Conservation (phyloP, 2,113 vertebrate genomes). For the Cyanoliseus patagonus region DNA sequence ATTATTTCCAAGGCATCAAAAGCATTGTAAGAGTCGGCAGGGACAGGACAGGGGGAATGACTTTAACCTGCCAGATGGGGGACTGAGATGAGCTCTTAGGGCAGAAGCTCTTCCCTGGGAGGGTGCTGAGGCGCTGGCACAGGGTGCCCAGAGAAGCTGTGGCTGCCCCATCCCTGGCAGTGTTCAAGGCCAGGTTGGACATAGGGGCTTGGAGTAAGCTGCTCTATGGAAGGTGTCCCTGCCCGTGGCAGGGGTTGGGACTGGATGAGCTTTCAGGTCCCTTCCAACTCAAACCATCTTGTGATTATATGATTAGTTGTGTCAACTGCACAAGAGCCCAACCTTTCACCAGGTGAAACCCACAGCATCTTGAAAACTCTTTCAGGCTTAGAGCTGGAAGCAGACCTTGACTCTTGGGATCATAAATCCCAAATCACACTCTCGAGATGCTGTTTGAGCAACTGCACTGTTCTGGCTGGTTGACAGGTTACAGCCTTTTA, state of each 20-base stretch:
- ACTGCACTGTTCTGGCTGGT: background rate
- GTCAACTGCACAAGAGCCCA: background rate
- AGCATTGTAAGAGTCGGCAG: background rate
- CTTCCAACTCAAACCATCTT: background rate
- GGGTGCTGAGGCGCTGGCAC: too few relatives aligned
- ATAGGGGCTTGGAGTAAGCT: background rate
- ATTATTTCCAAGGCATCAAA: background rate
- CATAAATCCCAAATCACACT: background rate
- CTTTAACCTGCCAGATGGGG: background rate
- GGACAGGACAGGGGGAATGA: background rate
- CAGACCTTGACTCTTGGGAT: background rate
- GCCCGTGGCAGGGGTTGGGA: fast-evolving
- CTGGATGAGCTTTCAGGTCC: background rate
- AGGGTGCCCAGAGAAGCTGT: too few relatives aligned
- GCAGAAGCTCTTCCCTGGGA: too few relatives aligned
- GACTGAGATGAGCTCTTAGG: background rate
- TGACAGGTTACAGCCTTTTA: background rate
- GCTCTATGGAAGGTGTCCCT: background rate
- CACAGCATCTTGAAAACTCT: background rate
- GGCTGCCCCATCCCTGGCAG: too few relatives aligned
- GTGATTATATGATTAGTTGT: background rate
- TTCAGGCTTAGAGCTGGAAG: background rate
- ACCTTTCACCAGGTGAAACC: background rate
- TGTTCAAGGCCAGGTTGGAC: background rate
- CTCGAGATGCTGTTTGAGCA: background rate